Base-by-base conservation (phyloP, 2,888 invertebrate genomes). In the Fissipunctia ypsillon region DNA sequence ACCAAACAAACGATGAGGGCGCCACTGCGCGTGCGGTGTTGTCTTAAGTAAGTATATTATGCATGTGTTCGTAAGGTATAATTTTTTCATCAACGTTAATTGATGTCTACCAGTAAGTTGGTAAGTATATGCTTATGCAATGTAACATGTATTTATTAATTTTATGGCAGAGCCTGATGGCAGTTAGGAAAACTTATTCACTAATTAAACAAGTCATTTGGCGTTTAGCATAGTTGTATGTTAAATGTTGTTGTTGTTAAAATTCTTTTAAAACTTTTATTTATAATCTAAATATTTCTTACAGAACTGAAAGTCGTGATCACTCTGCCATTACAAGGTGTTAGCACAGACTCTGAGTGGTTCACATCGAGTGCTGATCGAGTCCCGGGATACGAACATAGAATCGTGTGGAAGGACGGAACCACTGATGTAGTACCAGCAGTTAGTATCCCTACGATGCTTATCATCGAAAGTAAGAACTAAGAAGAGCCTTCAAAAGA, bases 271-370 rank as follows among this genome's bases (percentile, higher is more conserved):
- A 19, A 45, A 5, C n/a, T n/a, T n/a, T n/a, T n/a, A n/a, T n/a
- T 69, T 48, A 14, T 61, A 67, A 41, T 22, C 59, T 31, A 60
- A 56, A 1, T 43, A 19, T 65, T 65, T n/a, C 4, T n/a, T 60
- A 43, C 98, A 90, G 97, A 96, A 50, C 84, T 96, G 28, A 96
- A 96, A 89, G 85, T 95, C 22, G 86, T 96, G 12, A 75, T 94
- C 35, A 94, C 94, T 4, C 81, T 96, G 66, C 90, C 93, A 5
- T 81, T 96, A 10, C 92, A 94, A 89, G 97, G 97, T 68, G 96
- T 97, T 16, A 98, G 98, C 80, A 93, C 97, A 76, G 91, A 97
- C 68, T 98, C 98, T 73, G 96, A 97, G 38, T 98, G 98, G 98
- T 99, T 99, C 91, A 90, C 91, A 41, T 96, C 96, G 61, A 98